These are phyloP conservation scores for Contarinia nasturtii DNA, from an alignment of 1,140 invertebrate genomes.

Conservation along the genomic window DNA sequence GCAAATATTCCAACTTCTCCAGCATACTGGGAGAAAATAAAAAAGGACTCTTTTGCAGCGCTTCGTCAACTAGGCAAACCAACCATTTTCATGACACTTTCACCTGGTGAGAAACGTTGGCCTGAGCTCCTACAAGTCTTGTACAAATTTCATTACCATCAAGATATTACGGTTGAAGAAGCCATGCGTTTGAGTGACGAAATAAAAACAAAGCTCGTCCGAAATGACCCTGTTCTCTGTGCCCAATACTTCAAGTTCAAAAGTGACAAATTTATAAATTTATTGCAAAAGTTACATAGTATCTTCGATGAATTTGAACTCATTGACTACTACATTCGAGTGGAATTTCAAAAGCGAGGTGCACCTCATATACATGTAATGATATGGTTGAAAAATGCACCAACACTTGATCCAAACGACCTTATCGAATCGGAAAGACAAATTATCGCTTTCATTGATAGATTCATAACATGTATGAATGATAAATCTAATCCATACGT, in stretches of 20 bases:
- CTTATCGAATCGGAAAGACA: no score
- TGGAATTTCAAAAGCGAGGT: conserved; percentile 26
- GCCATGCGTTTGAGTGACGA: not conserved
- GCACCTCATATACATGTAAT: conserved; percentile 25
- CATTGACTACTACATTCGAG: conserved; percentile 13
- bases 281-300: no score
- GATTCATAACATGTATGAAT: not conserved
- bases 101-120: conserved; percentile 12
- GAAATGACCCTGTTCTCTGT: conserved; percentile 3
- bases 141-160: conserved; percentile 1
- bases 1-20: conserved; percentile 7
- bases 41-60: conserved; percentile 11
- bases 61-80: conserved; percentile 11
- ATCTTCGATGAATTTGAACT: conserved; percentile 7
- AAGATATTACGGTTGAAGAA: conserved; percentile 2
- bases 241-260: conserved; percentile 5
- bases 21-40: conserved; percentile 9
- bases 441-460: conserved; percentile 4
- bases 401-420: conserved; percentile 12
- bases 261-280: no score
- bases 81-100: conserved; percentile 12
- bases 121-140: conserved; percentile 5
- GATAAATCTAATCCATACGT: not conserved
- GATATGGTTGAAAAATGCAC: conserved; percentile 21
- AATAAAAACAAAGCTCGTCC: conserved; percentile 2